Evolutionary conservation across 2,797 vertebrate species (phyloP), one percentile per base, ranked within the genome.

Genomic region (Poecilia picta): DNA sequence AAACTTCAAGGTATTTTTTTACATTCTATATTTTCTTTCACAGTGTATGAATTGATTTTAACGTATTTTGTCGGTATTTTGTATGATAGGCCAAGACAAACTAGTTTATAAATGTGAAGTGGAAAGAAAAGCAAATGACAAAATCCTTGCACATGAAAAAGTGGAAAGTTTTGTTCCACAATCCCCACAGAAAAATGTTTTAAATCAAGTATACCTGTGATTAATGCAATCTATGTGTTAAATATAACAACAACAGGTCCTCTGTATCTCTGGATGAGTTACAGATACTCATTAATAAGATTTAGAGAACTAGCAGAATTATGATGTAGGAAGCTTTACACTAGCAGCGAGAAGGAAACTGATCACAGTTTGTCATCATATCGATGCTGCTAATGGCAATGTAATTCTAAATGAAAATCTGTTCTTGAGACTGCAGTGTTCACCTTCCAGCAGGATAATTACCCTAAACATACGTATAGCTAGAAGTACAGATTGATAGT

Each of bases 1-100:
- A 75, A 83, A 85, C 70, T 8, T 36, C 13, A 84, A 91, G 90
- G 85, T 93, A 89, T 79, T 84, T 87, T 84, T 87, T 76, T 4
- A 55, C 31, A 18, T 28, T 64, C 6, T 25, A 31, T 71, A 36
- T 49, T 8, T 55, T 36, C 12, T n/a, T 55, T 57, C 31, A 36
- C 5, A 41, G 33, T 13, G 28, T 70, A 41, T 39, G 5, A 7
- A 39, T 39, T 39, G 39, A 39, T 39, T 39, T 39, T 39, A 39
- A 39, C 5, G 5, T 39, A 23, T 45, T 43, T 70, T 43, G 2
- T 70, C n/a, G 25, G 39, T 10, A 70, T 13, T 25, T 70, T 43
- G 41, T 16, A 15, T 28, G 2, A 71, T 7, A 71, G 25, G 1
- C 23, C 41, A 71, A 0, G 13, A 28, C 43, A 71, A 71, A 28